These are phyloP conservation scores for Lypha dubia DNA, from an alignment of 2,888 invertebrate genomes.

Conservation along the genomic window DNA sequence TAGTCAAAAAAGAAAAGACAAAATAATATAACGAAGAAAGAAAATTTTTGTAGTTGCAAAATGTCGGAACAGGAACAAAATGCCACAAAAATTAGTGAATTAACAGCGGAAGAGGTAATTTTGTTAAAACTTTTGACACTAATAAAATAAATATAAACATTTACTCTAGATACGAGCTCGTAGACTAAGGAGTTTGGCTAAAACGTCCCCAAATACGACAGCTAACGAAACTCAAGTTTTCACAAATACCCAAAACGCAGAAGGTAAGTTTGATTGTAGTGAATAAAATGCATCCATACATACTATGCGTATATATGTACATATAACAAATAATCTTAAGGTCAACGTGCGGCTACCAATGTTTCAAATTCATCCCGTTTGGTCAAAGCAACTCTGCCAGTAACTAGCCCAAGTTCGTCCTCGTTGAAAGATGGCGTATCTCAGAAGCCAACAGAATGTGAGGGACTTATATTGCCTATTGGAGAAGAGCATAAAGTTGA, in stretches of 20 bases:
- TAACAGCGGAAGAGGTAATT: constrained; percentile 94
- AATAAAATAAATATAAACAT: constrained; percentile 73
- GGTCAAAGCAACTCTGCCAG: constrained; percentile 69
- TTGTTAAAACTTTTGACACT: constrained; percentile 33
- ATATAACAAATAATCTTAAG: constrained; percentile 32
- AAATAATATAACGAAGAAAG: constrained; percentile 56
- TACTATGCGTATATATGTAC: not conserved
- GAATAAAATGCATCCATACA: not conserved
- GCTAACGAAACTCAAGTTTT: constrained; percentile 60
- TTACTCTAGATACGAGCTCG: constrained; percentile 82
- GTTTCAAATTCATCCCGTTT: constrained; percentile 81
- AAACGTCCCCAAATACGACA: constrained; percentile 73
- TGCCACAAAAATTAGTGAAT: constrained; percentile 84
- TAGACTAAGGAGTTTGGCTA: constrained; percentile 80
- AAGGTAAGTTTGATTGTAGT: constrained; percentile 44
- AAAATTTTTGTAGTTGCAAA: constrained; percentile 61
- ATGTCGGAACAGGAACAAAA: constrained; percentile 74
- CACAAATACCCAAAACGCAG: constrained; percentile 63
- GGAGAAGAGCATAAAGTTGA: constrained; percentile 76
- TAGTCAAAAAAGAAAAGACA: constrained; percentile 51
- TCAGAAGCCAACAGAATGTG: constrained; percentile 28
- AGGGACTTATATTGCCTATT: constrained; percentile 61
- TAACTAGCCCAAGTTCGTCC: constrained; percentile 41
- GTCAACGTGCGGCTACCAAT: constrained; percentile 75
- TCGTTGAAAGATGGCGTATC: not conserved